phyloP scores from a whole-genome alignment of 2,113 vertebrate species.

The Rhynchomys soricoides region DNA sequence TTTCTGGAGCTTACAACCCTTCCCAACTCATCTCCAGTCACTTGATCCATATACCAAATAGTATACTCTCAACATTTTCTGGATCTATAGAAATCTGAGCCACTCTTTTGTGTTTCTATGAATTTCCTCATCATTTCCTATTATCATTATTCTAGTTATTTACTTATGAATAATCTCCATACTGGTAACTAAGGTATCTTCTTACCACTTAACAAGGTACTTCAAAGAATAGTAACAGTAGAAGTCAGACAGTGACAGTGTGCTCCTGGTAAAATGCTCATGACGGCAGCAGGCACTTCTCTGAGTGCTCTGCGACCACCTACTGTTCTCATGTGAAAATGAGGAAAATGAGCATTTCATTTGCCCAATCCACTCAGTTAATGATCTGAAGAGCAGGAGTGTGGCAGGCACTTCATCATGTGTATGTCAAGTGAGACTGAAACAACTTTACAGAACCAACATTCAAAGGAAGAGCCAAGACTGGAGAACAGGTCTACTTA shows the following conservation, averaged over 20 bases:
- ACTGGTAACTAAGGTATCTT: not conserved
- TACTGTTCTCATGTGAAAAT: conserved; percentile 28
- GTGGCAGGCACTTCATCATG: not conserved
- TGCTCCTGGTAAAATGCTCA: not conserved
- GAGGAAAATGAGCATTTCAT: not conserved
- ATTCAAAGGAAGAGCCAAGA: not conserved
- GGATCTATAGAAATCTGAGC: not conserved
- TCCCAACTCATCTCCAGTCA: not conserved
- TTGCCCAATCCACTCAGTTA: not conserved
- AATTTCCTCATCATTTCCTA: not conserved
- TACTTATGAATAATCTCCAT: conserved; percentile 23
- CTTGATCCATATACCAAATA: not conserved
- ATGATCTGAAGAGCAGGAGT: not conserved
- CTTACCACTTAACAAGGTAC: not conserved
- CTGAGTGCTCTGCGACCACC: not conserved
- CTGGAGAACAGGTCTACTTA: not conserved
- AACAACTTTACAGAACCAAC: not conserved
- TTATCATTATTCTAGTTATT: not conserved
- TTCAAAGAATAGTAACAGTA: not conserved
- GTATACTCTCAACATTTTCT: not conserved
- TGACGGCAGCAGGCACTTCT: not conserved
- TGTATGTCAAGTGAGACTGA: not conserved
- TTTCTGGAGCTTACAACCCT: not conserved
- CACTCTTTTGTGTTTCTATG: conserved; percentile 4
- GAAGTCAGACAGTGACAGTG: not conserved